phyloP scores from a whole-genome alignment of 2,797 vertebrate genomes.

The Menidia menidia region DNA sequence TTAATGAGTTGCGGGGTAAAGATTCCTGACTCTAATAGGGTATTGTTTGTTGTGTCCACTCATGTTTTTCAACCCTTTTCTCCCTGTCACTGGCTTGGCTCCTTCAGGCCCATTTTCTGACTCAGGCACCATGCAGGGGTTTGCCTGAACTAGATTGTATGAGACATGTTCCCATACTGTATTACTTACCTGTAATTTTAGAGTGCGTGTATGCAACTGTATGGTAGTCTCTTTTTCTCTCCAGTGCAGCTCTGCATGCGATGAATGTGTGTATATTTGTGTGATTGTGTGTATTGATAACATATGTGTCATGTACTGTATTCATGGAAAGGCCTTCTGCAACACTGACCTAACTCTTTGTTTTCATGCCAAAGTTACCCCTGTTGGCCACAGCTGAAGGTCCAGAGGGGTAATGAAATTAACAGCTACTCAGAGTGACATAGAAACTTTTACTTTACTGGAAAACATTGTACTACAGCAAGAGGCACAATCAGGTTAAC shows the following conservation, averaged over 20 bases:
- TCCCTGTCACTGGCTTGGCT: slow-evolving; percentile 69
- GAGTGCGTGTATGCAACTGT: slow-evolving; percentile 39
- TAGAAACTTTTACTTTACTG: slow-evolving; percentile 71
- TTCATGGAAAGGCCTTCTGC: slow-evolving; percentile 71
- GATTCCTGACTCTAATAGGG: slow-evolving; percentile 55
- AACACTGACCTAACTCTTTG: slow-evolving; percentile 62
- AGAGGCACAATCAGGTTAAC: slow-evolving; percentile 77
- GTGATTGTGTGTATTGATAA: slow-evolving; percentile 63
- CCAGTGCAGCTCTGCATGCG: slow-evolving; percentile 75
- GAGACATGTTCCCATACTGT: slow-evolving; percentile 63
- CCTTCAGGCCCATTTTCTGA: slow-evolving; percentile 70
- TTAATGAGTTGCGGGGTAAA: slow-evolving; percentile 48
- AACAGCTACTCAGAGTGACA: slow-evolving; percentile 73
- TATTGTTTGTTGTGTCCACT: slow-evolving; percentile 59
- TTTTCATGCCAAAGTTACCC: slow-evolving; percentile 79
- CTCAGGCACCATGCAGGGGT: slow-evolving; percentile 77
- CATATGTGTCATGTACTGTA: slow-evolving; percentile 73
- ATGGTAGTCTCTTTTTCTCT: slow-evolving; percentile 57
- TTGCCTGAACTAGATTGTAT: slow-evolving; percentile 76
- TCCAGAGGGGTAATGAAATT: slow-evolving; percentile 68
- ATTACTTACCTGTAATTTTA: slow-evolving; percentile 60
- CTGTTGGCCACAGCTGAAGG: slow-evolving; percentile 61
- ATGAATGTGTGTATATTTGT: slow-evolving; percentile 74
- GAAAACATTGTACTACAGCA: slow-evolving; percentile 65
- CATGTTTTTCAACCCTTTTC: slow-evolving; percentile 63